phyloP scores from a whole-genome alignment of 2,888 invertebrate species.

The Scelioninae gen. 2 region DNA sequence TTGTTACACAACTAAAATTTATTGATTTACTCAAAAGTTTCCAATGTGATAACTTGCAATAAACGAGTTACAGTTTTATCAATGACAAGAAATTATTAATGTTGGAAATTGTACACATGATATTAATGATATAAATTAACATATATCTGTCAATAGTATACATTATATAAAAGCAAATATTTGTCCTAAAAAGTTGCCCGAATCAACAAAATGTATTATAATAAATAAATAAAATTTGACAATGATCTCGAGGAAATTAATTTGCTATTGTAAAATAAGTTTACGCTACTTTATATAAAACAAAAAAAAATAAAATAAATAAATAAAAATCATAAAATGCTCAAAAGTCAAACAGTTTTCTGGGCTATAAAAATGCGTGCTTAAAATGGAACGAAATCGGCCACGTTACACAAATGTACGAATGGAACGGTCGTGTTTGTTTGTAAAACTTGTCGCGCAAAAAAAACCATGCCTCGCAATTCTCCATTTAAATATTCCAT shows the following conservation, averaged over 20 bases:
- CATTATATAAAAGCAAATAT: not conserved
- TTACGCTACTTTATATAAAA: too few species aligned
- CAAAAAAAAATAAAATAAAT: constrained; percentile 9
- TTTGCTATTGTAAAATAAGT: constrained; percentile 4
- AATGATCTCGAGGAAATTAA: constrained; percentile 5
- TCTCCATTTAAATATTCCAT: constrained; percentile 14
- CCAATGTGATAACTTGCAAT: too few species aligned
- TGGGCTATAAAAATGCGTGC: constrained; percentile 24
- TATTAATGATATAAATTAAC: constrained; percentile 1
- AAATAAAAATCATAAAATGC: constrained; percentile 12
- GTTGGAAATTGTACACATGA: not conserved
- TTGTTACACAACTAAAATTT: too few species aligned
- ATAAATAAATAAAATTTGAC: constrained; percentile 12
- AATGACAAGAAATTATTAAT: not conserved
- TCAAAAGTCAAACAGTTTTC: constrained; percentile 22
- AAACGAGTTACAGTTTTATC: too few species aligned
- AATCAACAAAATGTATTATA: constrained; percentile 1
- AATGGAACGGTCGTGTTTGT: constrained; percentile 16
- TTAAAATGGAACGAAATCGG: constrained; percentile 31
- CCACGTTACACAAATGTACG: constrained; percentile 7
- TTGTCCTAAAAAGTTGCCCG: constrained; percentile 16
- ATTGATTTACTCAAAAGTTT: too few species aligned
- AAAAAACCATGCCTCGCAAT: constrained; percentile 33
- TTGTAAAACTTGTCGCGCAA: constrained; percentile 28
- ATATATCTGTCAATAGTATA: not conserved